Conservation (phyloP, 2,113 vertebrate genomes). For the Setophaga kirtlandii region DNA sequence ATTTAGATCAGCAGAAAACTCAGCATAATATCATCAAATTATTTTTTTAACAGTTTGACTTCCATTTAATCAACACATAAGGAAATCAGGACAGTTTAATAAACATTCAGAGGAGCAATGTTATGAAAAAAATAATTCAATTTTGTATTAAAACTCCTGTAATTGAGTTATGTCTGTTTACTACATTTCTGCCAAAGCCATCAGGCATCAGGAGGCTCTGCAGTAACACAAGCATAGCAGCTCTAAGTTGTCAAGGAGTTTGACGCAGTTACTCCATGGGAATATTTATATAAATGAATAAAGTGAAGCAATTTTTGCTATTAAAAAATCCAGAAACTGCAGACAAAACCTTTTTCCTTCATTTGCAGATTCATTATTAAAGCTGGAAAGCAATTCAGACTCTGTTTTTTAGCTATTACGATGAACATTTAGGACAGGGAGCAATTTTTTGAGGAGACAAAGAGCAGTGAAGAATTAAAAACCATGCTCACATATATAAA, state of each 20-base stretch:
- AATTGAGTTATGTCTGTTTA: slow-evolving; percentile 10
- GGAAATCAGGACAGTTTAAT: not conserved
- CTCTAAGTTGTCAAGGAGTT: slow-evolving; percentile 3
- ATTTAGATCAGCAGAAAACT: not conserved
- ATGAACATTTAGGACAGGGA: not conserved
- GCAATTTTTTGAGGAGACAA: not conserved
- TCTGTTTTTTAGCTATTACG: not conserved
- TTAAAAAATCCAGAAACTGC: not conserved
- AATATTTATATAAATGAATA: slow-evolving; percentile 16
- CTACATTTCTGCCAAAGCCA: slow-evolving; percentile 6
- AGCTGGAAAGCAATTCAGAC: not conserved
- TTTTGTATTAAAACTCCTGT: slow-evolving; percentile 5
- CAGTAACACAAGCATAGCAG: not conserved
- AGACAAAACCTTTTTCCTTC: not conserved
- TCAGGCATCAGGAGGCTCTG: not conserved
- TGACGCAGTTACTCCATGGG: not conserved
- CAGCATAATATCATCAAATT: not conserved
- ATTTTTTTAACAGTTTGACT: not conserved
- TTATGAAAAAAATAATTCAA: not conserved
- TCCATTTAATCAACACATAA: not conserved
- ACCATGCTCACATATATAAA: not conserved
- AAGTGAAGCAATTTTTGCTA: not conserved
- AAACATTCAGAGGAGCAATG: not conserved
- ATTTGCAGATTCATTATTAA: not conserved
- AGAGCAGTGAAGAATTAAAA: not conserved